These are phyloP conservation scores for Holacanthus passer DNA, from an alignment of 2,113 vertebrate genomes.

Conservation along the genomic window DNA sequence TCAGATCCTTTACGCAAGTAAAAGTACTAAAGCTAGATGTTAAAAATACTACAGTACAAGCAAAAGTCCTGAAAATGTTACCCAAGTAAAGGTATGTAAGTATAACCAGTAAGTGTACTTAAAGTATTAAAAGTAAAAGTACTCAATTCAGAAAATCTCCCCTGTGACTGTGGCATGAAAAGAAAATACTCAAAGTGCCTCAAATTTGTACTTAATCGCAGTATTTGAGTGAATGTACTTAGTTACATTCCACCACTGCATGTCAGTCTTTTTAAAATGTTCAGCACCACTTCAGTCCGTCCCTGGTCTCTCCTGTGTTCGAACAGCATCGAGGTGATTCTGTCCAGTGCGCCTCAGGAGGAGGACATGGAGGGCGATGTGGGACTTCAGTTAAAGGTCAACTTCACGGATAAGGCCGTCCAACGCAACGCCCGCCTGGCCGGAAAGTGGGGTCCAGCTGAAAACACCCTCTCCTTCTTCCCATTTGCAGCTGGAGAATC, in stretches of 20 bases:
- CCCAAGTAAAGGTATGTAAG: too few relatives aligned
- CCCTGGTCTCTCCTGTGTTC: not conserved
- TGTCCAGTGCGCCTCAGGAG: slow-evolving; percentile 84
- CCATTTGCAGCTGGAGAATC: slow-evolving; percentile 89
- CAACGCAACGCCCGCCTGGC: slow-evolving; percentile 87
- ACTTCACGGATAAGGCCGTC: slow-evolving; percentile 88
- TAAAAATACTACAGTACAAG: too few relatives aligned
- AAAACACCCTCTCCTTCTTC: slow-evolving; percentile 90
- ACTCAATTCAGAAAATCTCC: too few relatives aligned
- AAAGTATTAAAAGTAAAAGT: too few relatives aligned
- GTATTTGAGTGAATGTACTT: not conserved
- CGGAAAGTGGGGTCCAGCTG: slow-evolving; percentile 89
- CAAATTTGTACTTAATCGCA: not conserved
- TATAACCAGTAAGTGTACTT: too few relatives aligned
- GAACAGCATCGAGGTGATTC: slow-evolving; percentile 87
- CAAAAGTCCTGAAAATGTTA: too few relatives aligned
- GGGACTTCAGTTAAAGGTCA: slow-evolving; percentile 88
- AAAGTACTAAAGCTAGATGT: too few relatives aligned
- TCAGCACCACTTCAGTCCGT: not conserved
- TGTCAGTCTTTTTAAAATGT: not conserved
- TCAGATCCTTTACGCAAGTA: not conserved
- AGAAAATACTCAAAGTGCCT: not conserved
- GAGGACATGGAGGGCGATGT: slow-evolving; percentile 85
- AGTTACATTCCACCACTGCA: not conserved
- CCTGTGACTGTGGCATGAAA: not conserved